Conservation (phyloP, 2,113 vertebrate genomes). For the Chunga burmeisteri region DNA sequence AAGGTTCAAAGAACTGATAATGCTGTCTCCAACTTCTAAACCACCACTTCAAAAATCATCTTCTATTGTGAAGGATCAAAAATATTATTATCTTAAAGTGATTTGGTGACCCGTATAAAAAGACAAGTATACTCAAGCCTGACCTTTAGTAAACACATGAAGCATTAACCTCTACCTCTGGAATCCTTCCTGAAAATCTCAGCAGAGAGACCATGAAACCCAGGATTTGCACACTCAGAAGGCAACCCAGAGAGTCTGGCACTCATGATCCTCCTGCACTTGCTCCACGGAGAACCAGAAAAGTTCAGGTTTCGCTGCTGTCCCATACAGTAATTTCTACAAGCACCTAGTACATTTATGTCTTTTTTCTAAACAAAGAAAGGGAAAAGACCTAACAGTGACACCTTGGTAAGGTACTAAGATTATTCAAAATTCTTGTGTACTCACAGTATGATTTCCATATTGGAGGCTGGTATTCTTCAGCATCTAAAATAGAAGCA, state of each 20-base stretch:
- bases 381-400: not conserved
- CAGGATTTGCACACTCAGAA: not conserved
- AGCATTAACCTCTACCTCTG: not conserved
- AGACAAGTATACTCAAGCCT: not conserved
- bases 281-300: not conserved
- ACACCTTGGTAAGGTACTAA: not conserved
- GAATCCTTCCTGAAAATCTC: conserved; percentile 1
- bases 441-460: conserved; percentile 99
- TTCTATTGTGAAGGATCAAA: conserved; percentile 27
- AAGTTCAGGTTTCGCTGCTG: not conserved
- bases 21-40: conserved; percentile 36
- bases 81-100: conserved; percentile 21
- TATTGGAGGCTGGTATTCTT: conserved; percentile 98
- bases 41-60: conserved; percentile 38
- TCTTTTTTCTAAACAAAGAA: not conserved
- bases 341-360: not conserved
- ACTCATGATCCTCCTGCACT: not conserved
- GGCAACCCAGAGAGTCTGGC: not conserved
- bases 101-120: conserved; percentile 20
- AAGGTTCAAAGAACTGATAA: conserved; percentile 51
- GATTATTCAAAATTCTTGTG: not conserved
- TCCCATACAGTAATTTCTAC: not conserved
- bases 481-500: conserved; percentile 84
- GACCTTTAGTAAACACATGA: not conserved
- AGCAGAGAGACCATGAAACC: not conserved